Conservation (phyloP, 2,113 vertebrate species). For the Strigops habroptila region DNA sequence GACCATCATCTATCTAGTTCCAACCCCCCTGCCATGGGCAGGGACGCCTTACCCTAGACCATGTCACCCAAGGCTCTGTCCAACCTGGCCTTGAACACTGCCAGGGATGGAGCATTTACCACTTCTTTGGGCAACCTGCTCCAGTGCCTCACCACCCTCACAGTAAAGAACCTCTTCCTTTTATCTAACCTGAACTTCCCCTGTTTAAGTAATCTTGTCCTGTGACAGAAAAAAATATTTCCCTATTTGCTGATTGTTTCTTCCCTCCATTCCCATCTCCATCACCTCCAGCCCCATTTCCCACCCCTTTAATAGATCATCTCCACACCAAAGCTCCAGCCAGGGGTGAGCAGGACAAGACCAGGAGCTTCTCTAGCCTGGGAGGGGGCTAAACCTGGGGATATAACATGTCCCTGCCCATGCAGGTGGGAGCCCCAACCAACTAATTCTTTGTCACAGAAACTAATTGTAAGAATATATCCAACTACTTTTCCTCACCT, state of each 20-base stretch:
- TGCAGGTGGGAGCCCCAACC: background rate
- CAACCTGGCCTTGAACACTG: background rate
- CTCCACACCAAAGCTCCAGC: background rate
- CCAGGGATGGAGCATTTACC: background rate
- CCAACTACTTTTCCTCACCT: background rate
- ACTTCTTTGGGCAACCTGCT: background rate
- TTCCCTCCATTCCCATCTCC: background rate
- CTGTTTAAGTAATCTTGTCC: background rate
- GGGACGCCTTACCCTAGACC: background rate
- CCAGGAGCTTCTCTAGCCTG: background rate
- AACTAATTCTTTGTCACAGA: background rate
- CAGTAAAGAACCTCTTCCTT: background rate
- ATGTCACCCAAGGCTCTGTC: background rate
- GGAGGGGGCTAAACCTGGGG: background rate
- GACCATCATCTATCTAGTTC: background rate
- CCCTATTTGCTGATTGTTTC: background rate
- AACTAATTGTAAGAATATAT: background rate
- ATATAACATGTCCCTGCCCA: fast-evolving
- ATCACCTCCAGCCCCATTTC: background rate
- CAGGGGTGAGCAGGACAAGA: background rate
- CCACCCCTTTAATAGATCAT: background rate
- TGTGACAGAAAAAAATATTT: background rate
- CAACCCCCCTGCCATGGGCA: background rate
- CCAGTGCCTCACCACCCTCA: background rate
- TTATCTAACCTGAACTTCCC: background rate